Evolutionary conservation across 53 echinoderm and acorn worm genomes (phyloP), one percentile per base, ranked within the genome.

Genomic region (Stichopus horrens): DNA sequence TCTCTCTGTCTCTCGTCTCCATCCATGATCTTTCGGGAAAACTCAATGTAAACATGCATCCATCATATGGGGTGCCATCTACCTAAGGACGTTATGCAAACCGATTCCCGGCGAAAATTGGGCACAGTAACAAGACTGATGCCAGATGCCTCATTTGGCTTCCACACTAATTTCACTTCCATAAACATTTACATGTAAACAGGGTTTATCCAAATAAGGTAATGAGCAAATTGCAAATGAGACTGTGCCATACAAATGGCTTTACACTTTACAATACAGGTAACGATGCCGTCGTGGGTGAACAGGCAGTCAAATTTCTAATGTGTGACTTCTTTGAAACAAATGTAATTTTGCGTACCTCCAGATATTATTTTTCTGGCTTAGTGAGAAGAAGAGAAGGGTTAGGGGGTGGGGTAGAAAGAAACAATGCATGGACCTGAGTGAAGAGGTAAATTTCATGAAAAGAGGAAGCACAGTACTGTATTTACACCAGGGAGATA

Each of bases 1-100:
- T 58, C 9, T 71, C 71, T 19, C 19, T 71, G 0, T 68, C 19
- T 71, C 19, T 71, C 71, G 4, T n/a, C 7, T 18, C 19, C n/a
- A 4, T 71, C 18, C 16, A 37, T 37, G 37, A 2, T 37, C 37
- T 37, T 37, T 37, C 37, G 37, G 11, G 11, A 59, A 59, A 59
- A 59, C 59, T 71, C n/a, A 71, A 71, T 71, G n/a, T 71, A 71
- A 71, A 71, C 71, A 71, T n/a, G 7, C 71, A 71, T 71, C 71
- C 71, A 71, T 71, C 71, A 71, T 59, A 19, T n/a, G 14, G 19
- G 71, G 71, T 71, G 16, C 63, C 11, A 63, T 10, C 63, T 63
- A 63, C 16, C 16, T 63, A 63, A 63, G 16, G 63, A 63, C 18
- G 37, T 71, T 71, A 20, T 71, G 19, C 16, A 71, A 71, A 71